phyloP scores from a whole-genome alignment of 2,797 vertebrate species.

The Sebastes itinus region DNA sequence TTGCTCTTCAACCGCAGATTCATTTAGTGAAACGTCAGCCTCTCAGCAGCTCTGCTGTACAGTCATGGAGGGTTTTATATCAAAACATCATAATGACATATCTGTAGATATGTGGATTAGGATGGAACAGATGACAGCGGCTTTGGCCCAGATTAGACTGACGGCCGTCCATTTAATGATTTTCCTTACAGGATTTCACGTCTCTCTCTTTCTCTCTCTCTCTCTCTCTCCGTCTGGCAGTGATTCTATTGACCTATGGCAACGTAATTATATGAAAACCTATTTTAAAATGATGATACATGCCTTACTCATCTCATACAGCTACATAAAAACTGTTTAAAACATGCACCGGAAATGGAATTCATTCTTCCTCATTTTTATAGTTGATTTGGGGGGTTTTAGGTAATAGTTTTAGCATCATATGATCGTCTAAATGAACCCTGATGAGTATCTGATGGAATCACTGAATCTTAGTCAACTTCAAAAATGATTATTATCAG shows the following conservation, averaged over 20 bases:
- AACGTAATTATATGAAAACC: not conserved
- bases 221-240: not conserved
- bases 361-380: not conserved
- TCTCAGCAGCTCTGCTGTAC: not conserved
- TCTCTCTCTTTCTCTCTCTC: constrained; percentile 7
- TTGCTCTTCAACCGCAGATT: not conserved
- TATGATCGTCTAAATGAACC: not conserved
- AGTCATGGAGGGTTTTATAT: constrained; percentile 41
- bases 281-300: not conserved
- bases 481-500: not conserved
- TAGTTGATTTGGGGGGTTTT: not conserved
- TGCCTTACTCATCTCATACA: not conserved
- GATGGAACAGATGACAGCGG: constrained; percentile 65
- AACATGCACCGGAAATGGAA: not conserved
- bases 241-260: not conserved
- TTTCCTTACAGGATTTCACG: constrained; percentile 54
- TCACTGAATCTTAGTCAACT: not conserved
- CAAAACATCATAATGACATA: constrained; percentile 57
- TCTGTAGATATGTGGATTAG: constrained; percentile 69
- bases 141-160: constrained; percentile 68
- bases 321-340: too few relatives aligned
- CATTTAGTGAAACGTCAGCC: not conserved
- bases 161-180: constrained; percentile 64
- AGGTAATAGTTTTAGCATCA: not conserved
- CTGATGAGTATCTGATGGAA: not conserved